phyloP scores from a whole-genome alignment of 37 sponge, comb jelly and placozoan genomes.

The Beroe forskalii region DNA sequence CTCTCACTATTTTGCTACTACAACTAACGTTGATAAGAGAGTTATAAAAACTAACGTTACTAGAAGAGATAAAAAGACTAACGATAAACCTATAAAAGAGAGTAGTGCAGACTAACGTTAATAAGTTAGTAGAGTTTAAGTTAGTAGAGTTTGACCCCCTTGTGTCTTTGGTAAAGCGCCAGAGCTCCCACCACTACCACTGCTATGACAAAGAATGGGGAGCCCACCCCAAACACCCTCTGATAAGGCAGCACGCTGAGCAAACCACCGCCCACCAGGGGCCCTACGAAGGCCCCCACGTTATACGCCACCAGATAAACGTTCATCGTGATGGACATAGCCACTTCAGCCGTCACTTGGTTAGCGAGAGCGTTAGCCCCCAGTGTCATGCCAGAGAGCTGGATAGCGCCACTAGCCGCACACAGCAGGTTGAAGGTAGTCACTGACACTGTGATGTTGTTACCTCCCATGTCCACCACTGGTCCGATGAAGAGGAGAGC shows the following conservation, averaged over 20 bases:
- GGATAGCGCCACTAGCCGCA: not conserved
- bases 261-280: not conserved
- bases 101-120: too few relatives aligned
- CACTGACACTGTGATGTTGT: not conserved
- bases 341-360: not conserved
- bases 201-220: not conserved
- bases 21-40: too few relatives aligned
- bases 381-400: not conserved
- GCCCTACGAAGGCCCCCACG: slow-evolving; percentile 6
- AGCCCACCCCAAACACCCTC: not conserved
- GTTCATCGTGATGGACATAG: slow-evolving; percentile 24
- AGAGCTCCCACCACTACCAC: not conserved
- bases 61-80: too few relatives aligned
- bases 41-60: too few relatives aligned
- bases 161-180: too few relatives aligned
- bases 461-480: not conserved
- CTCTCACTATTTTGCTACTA: too few relatives aligned
- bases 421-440: not conserved
- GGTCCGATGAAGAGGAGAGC: not conserved
- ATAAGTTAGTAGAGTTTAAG: too few relatives aligned
- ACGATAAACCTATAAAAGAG: too few relatives aligned
- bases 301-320: not conserved
- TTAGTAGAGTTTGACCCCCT: too few relatives aligned
- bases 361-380: not conserved
- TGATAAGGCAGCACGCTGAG: not conserved